A percentile compares a stretch with the other conserved stretches of the same genome.
phyloP scores from a whole-genome alignment of 2,113 vertebrate species.

The Chamaetylas fuelleborni region DNA sequence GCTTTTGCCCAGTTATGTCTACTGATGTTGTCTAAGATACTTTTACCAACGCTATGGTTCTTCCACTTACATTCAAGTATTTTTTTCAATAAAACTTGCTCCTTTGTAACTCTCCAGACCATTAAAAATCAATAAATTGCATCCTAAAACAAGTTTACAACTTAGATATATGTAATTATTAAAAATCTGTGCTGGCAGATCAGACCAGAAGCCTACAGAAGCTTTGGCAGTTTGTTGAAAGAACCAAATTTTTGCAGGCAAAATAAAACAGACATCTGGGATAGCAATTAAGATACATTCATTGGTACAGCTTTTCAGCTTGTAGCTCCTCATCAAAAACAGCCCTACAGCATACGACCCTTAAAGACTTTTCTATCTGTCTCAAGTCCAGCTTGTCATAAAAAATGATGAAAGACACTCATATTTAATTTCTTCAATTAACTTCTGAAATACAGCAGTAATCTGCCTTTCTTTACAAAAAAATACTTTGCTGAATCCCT shows the following conservation, averaged over 20 bases:
- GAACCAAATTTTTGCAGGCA: neutral
- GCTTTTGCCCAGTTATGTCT: neutral
- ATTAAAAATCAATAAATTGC: neutral
- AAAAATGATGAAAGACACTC: neutral
- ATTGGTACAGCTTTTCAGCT: neutral
- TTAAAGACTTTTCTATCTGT: neutral
- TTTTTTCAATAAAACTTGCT: neutral
- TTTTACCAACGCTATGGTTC: neutral
- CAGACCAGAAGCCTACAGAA: neutral
- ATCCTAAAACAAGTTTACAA: neutral
- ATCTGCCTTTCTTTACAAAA: neutral
- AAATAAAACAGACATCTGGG: neutral
- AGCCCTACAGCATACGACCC: neutral
- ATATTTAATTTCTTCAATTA: neutral
- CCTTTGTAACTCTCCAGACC: neutral
- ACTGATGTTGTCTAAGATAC: neutral
- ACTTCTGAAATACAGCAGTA: neutral
- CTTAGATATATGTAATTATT: neutral
- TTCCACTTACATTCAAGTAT: neutral
- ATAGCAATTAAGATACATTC: neutral
- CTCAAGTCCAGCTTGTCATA: neutral
- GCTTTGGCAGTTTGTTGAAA: neutral
- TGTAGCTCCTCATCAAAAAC: rapidly evolving
- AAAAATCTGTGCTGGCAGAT: neutral
- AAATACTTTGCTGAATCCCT: neutral